Conservation (phyloP, 2,113 vertebrate genomes). For the Rhegmatorhina hoffmannsi region DNA sequence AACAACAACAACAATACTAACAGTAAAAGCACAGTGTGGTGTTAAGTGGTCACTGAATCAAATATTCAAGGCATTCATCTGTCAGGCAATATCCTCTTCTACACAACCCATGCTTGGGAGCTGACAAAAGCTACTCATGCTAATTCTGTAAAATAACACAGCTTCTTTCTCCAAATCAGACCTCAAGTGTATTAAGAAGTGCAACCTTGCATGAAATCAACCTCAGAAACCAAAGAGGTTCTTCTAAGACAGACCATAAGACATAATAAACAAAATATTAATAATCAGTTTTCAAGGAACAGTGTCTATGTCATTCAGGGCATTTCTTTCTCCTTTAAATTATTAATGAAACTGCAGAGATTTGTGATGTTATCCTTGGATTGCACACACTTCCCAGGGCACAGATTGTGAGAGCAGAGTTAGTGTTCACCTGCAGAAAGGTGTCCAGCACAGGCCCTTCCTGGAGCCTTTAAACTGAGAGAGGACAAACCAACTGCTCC, state of each 20-base stretch:
- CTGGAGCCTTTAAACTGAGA: background rate
- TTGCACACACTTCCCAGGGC: background rate
- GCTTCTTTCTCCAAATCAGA: background rate
- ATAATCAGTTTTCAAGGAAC: background rate
- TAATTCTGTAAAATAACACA: background rate
- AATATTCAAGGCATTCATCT: background rate
- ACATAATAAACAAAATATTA: background rate
- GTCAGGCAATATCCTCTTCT: background rate
- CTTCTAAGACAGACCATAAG: background rate
- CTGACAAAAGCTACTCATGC: background rate
- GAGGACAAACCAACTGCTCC: background rate
- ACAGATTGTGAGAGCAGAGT: background rate
- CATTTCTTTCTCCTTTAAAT: background rate
- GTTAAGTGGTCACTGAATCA: background rate
- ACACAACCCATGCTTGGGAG: background rate
- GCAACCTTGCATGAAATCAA: background rate
- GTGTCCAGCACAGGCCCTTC: background rate
- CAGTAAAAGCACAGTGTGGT: background rate
- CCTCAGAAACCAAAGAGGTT: background rate
- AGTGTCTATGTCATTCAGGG: background rate
- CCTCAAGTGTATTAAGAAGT: background rate
- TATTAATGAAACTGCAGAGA: background rate
- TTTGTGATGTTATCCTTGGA: background rate
- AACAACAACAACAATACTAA: background rate
- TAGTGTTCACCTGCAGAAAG: background rate